Evolutionary conservation across 2,888 invertebrate genomes (phyloP).

Genomic region (Andricus curvator): DNA sequence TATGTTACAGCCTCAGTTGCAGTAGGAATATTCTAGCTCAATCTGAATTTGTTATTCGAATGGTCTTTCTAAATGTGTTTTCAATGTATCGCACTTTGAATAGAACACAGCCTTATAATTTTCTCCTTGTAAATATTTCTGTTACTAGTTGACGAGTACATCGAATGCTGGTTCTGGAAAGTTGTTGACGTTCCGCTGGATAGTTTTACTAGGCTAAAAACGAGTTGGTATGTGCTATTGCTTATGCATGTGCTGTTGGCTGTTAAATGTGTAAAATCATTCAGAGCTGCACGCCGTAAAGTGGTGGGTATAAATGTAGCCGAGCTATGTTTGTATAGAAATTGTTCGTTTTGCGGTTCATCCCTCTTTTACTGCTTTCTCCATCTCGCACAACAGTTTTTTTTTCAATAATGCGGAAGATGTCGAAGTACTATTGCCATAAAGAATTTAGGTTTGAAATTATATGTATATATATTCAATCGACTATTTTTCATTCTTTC

Average conservation of each 20-base stretch:
- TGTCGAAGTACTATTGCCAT: neutral
- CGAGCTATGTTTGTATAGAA: slow-evolving; percentile 39
- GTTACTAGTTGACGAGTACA: slow-evolving; percentile 28
- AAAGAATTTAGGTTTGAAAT: no score
- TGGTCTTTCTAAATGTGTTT: neutral
- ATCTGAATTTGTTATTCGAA: slow-evolving; percentile 19
- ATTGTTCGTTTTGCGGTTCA: slow-evolving; percentile 33
- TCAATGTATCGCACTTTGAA: slow-evolving; percentile 22
- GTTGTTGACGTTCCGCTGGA: slow-evolving; percentile 33
- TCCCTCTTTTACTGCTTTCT: slow-evolving; percentile 16
- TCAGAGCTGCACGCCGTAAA: slow-evolving; percentile 34
- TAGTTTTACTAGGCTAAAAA: slow-evolving; percentile 37
- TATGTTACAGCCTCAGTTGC: neutral
- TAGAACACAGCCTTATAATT: slow-evolving; percentile 13
- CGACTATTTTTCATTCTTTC: no score
- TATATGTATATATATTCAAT: no score
- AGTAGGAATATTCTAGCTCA: neutral
- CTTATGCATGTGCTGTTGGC: slow-evolving; percentile 36
- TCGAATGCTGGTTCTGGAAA: neutral
- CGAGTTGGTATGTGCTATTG: slow-evolving; percentile 39
- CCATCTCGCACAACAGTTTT: neutral
- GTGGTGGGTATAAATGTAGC: slow-evolving; percentile 23
- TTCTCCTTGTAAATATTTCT: slow-evolving; percentile 28
- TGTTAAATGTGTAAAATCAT: slow-evolving; percentile 41
- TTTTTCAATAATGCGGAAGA: slow-evolving; percentile 3